Conservation (phyloP, 2,113 vertebrate species). For the Platichthys flesus region DNA sequence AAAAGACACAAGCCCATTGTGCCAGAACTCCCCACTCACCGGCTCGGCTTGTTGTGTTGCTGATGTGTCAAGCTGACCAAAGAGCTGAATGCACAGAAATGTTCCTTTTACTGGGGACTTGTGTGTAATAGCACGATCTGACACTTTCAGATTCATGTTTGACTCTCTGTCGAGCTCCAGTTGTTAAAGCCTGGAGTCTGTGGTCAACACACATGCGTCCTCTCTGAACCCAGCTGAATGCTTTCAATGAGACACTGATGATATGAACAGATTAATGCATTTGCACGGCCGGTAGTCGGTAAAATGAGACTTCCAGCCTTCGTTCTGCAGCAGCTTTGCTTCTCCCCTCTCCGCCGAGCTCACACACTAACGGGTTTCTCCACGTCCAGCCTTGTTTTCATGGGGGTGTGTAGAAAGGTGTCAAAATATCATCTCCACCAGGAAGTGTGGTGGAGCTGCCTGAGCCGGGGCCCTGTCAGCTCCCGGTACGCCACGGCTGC, state of each 20-base stretch:
- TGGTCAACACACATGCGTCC: not conserved
- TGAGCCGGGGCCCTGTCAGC: slow-evolving; percentile 52
- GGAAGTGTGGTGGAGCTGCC: slow-evolving; percentile 56
- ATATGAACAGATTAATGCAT: slow-evolving; percentile 5
- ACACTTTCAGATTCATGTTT: not conserved
- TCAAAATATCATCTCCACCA: slow-evolving; percentile 65
- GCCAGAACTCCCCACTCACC: slow-evolving; percentile 10
- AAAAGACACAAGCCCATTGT: not conserved
- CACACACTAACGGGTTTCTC: slow-evolving; percentile 10
- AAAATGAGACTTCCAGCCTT: slow-evolving; percentile 16
- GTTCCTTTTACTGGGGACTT: not conserved
- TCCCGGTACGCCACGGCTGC: slow-evolving; percentile 43
- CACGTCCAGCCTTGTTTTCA: slow-evolving; percentile 49
- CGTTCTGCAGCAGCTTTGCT: slow-evolving; percentile 30
- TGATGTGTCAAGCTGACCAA: slow-evolving; percentile 28
- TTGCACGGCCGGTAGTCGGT: not conserved
- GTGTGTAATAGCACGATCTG: not conserved
- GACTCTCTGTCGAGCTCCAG: slow-evolving; percentile 2
- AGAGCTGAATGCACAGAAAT: slow-evolving; percentile 15
- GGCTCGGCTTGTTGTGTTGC: not conserved
- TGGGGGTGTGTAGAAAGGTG: slow-evolving; percentile 54
- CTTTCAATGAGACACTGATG: slow-evolving; percentile 29
- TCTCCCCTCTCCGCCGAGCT: slow-evolving; percentile 21
- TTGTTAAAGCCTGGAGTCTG: slow-evolving; percentile 17
- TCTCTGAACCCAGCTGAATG: slow-evolving; percentile 1